Evolutionary conservation across 2,888 invertebrate genomes (phyloP).

Genomic region (Ochropleura leucogaster): DNA sequence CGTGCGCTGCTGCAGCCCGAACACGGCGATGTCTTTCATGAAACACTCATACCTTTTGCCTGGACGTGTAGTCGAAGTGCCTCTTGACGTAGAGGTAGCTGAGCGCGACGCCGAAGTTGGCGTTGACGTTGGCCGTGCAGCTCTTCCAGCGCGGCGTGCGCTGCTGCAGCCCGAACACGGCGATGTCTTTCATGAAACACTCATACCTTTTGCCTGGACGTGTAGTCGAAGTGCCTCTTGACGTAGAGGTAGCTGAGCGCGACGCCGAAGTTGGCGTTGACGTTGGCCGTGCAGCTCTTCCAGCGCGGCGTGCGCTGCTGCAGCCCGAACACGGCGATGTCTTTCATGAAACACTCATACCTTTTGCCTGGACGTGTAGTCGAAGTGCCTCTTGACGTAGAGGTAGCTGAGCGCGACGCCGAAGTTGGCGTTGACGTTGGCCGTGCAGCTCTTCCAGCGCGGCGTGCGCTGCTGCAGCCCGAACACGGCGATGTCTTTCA

Average conservation of each 20-base stretch:
- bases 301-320: slow-evolving; percentile 92
- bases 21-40: no score
- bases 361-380: slow-evolving; percentile 90
- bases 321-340: slow-evolving; percentile 91
- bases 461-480: slow-evolving; percentile 92
- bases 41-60: no score
- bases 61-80: no score
- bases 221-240: slow-evolving; percentile 90
- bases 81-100: no score
- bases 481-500: slow-evolving; percentile 89
- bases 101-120: no score
- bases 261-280: slow-evolving; percentile 92
- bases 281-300: slow-evolving; percentile 92
- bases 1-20: no score
- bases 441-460: slow-evolving; percentile 92
- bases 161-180: no score
- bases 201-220: slow-evolving; percentile 90
- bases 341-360: slow-evolving; percentile 67
- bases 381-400: slow-evolving; percentile 91
- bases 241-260: slow-evolving; percentile 93
- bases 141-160: no score
- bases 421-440: slow-evolving; percentile 92
- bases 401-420: slow-evolving; percentile 92
- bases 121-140: no score
- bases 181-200: background rate